Percentiles rank a stretch among this genome's conserved stretches.
These are phyloP conservation scores for Octopus bimaculoides DNA, from an alignment of 1,140 invertebrate species.

Conservation along the genomic window DNA sequence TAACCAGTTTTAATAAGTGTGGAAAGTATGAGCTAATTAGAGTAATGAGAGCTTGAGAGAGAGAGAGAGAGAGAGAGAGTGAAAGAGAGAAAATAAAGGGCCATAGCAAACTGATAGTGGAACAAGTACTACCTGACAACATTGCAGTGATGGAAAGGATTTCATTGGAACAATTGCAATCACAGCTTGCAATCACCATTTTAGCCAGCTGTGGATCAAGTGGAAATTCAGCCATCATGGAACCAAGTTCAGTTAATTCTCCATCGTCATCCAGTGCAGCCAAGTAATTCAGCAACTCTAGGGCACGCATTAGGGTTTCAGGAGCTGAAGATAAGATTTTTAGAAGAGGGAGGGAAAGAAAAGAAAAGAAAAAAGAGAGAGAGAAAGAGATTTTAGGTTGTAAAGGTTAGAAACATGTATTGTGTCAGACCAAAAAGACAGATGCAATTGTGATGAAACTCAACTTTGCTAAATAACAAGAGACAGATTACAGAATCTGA, in stretches of 20 bases:
- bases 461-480: too few relatives aligned
- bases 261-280: slow-evolving; percentile 92
- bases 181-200: slow-evolving; percentile 93
- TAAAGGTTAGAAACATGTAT: too few relatives aligned
- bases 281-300: slow-evolving; percentile 97
- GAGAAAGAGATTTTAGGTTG: too few relatives aligned
- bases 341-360: too few relatives aligned
- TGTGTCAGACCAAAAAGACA: too few relatives aligned
- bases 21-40: too few relatives aligned
- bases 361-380: too few relatives aligned
- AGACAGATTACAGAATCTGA: too few relatives aligned
- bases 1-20: too few relatives aligned
- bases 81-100: neutral
- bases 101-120: neutral
- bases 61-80: neutral
- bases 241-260: slow-evolving; percentile 60
- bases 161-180: slow-evolving; percentile 99
- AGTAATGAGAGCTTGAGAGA: neutral
- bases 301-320: slow-evolving; percentile 98
- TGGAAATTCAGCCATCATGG: slow-evolving; percentile 99
- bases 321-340: slow-evolving; percentile 68
- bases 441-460: too few relatives aligned
- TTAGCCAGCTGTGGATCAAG: slow-evolving; percentile 98
- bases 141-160: slow-evolving; percentile 98
- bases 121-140: slow-evolving; percentile 80